Evolutionary conservation across 2,113 vertebrate species (phyloP).

Genomic region (Opisthocomus hoazin): DNA sequence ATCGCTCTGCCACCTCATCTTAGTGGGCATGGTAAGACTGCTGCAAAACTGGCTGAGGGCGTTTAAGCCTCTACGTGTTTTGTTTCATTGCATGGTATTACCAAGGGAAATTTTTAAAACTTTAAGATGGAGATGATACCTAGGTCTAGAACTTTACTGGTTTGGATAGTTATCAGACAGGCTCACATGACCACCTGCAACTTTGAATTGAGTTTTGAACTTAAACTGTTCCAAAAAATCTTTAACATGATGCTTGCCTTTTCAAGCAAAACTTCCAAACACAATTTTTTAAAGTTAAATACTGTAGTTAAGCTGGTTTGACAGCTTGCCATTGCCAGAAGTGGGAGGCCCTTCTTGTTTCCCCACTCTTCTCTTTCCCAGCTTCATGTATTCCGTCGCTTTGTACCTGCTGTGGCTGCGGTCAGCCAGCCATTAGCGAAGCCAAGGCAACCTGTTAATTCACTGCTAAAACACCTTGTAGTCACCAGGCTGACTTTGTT

Average conservation of each 20-base stretch:
- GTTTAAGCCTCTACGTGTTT: background rate
- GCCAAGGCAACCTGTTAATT: background rate
- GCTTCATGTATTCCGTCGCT: background rate
- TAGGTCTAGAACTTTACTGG: background rate
- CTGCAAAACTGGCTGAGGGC: background rate
- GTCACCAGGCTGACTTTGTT: background rate
- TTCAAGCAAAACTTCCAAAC: background rate
- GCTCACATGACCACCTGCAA: background rate
- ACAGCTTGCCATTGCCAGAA: background rate
- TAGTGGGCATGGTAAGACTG: background rate
- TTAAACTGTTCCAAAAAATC: background rate
- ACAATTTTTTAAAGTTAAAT: background rate
- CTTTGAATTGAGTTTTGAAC: background rate
- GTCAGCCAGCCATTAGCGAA: background rate
- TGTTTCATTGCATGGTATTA: background rate
- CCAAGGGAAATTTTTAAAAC: background rate
- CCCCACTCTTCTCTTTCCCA: background rate
- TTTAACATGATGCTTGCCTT: background rate
- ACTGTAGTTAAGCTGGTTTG: background rate
- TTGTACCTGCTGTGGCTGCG: background rate
- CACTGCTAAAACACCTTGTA: background rate
- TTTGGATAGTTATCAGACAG: background rate
- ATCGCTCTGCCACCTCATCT: background rate
- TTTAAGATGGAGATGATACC: background rate
- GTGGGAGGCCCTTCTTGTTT: background rate